Evolutionary conservation across 2,113 vertebrate genomes (phyloP), one percentile per base, ranked within the genome.

Genomic region (Triplophysa siluroides): DNA sequence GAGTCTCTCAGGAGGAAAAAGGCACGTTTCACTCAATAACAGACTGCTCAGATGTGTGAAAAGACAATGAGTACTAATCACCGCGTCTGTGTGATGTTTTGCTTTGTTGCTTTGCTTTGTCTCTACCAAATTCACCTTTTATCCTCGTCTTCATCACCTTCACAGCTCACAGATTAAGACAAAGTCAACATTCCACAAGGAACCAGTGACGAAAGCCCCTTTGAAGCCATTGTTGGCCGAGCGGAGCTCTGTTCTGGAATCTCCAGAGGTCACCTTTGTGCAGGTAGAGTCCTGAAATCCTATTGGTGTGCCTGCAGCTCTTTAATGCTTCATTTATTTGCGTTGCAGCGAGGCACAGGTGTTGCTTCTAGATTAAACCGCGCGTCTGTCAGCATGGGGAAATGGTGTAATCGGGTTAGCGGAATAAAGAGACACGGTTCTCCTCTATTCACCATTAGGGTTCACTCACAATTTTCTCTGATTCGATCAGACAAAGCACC

Each of bases 301-400:
- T 87, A 86, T 88, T 86, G 87, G 88, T 86, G 80, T 50, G 72
- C 75, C 83, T 89, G 88, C 88, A 88, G 87, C 77, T 83, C 83
- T 86, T 85, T 89, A 86, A 86, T 85, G 82, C 62, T 76, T 78
- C 13, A 78, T 90, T 85, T 85, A 79, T 89, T 88, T 88, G 89
- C 88, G 84, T 89, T 23, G 83, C 88, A 85, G 86, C 23, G 87
- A 88, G 79, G 87, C 85, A 91, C 86, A 91, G 89, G 90, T 88
- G 88, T 92, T 92, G 87, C 89, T 92, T 81, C 85, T 87, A 92
- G 92, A 94, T 94, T 92, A 92, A 85, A 86, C 83, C 50, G 89
- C 85, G 86, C 74, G 72, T 81, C 90, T 86, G 84, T 87, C 85
- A 81, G 79, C 78, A 83, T 73, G 61, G 86, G 84, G 74, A 82